Conservation (phyloP, 2,797 vertebrate genomes). For the Rousettus madagascariensis region DNA sequence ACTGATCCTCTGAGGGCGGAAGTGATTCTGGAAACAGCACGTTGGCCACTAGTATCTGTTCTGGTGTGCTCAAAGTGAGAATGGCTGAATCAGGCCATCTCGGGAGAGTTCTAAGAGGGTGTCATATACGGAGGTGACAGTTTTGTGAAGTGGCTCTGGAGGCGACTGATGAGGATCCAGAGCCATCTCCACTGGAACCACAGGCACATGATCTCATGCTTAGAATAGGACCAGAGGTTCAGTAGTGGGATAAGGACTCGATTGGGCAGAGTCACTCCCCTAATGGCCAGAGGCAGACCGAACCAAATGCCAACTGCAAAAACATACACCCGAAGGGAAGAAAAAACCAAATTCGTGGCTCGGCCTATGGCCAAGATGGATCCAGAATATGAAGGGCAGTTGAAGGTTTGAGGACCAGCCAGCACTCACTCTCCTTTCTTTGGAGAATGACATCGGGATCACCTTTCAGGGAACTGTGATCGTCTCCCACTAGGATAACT, state of each 20-base stretch:
- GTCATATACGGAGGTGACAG: neutral
- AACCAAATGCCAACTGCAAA: neutral
- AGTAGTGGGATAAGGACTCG: neutral
- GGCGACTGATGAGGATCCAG: neutral
- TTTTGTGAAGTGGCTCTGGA: neutral
- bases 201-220: too few relatives aligned
- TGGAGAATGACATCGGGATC: neutral
- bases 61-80: neutral
- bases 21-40: neutral
- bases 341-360: neutral
- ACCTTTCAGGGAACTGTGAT: neutral
- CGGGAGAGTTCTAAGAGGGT: neutral
- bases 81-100: neutral
- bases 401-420: neutral
- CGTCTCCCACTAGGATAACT: neutral
- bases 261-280: neutral
- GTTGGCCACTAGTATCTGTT: neutral
- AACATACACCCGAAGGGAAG: neutral
- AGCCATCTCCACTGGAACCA: neutral
- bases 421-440: neutral
- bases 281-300: neutral
- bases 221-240: neutral
- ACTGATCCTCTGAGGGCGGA: neutral
- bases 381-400: neutral
- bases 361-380: neutral